phyloP scores from a whole-genome alignment of 2,888 invertebrate genomes.

The Brachyopa scutellaris region DNA sequence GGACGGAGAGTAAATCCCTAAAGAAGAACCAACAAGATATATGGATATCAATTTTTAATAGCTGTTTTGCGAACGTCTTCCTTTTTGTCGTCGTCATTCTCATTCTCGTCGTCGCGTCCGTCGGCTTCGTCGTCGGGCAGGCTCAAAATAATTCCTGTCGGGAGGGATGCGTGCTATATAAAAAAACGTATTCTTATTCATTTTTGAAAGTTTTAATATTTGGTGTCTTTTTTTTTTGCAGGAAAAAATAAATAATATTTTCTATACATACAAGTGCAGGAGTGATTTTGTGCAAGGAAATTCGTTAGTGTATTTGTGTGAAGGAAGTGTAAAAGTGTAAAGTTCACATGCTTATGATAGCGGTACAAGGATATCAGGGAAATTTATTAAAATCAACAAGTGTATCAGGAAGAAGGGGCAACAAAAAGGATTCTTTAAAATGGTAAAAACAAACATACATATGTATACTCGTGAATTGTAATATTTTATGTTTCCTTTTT shows the following conservation, averaged over 20 bases:
- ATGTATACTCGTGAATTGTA: no score
- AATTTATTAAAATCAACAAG: slow-evolving; percentile 50
- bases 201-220: slow-evolving; percentile 3
- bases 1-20: no score
- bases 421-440: slow-evolving; percentile 38
- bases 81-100: neutral
- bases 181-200: neutral
- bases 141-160: no score
- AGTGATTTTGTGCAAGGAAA: neutral
- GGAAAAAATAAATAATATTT: slow-evolving; percentile 7
- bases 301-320: neutral
- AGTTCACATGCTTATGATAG: slow-evolving; percentile 12
- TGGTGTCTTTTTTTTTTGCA: slow-evolving; percentile 6
- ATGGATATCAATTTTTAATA: slow-evolving; percentile 58
- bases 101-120: neutral
- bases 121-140: slow-evolving; percentile 12
- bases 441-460: slow-evolving; percentile 41
- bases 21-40: slow-evolving; percentile 44
- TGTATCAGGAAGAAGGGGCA: neutral
- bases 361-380: neutral
- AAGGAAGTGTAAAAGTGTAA: neutral
- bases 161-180: no score
- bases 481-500: no score
- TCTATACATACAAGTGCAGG: no score
- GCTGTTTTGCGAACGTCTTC: slow-evolving; percentile 7